Percentiles rank a stretch among this genome's conserved stretches.
Conservation (phyloP, 2,888 invertebrate species). For the Eupelmus urozonus region DNA sequence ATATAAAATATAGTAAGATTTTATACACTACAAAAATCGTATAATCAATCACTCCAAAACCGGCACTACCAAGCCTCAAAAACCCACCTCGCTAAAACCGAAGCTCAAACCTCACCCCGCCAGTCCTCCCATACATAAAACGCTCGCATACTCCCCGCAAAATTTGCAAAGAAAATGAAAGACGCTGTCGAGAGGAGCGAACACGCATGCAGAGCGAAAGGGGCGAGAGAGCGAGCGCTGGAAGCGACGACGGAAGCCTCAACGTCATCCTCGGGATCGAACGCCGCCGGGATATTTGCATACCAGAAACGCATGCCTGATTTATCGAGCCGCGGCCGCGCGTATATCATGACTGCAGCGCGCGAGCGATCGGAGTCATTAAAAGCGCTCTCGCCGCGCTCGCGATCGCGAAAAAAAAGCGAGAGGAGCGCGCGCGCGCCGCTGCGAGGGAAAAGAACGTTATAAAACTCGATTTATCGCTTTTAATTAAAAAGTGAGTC, state of each 20-base stretch:
- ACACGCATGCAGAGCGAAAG: too few species aligned
- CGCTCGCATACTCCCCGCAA: too few species aligned
- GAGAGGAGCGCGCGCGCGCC: slow-evolving; percentile 16
- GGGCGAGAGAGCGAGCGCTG: neutral
- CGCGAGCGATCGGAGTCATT: slow-evolving; percentile 64
- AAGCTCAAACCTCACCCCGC: too few species aligned
- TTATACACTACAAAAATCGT: too few species aligned
- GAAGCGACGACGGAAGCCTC: slow-evolving; percentile 24
- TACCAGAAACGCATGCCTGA: slow-evolving; percentile 66
- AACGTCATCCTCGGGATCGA: slow-evolving; percentile 43
- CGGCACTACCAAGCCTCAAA: too few species aligned
- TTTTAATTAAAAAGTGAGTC: slow-evolving; percentile 54
- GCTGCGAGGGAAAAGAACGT: slow-evolving; percentile 21
- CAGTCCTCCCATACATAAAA: too few species aligned
- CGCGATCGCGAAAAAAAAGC: slow-evolving; percentile 1
- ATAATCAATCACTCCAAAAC: too few species aligned
- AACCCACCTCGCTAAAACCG: too few species aligned
- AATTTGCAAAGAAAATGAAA: slow-evolving; percentile 35
- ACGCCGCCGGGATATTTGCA: slow-evolving; percentile 66
- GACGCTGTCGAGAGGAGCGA: neutral
- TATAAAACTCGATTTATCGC: slow-evolving; percentile 59
- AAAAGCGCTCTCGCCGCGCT: slow-evolving; percentile 55
- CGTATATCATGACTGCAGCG: slow-evolving; percentile 13
- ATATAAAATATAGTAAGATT: too few species aligned
- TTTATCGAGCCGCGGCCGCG: slow-evolving; percentile 64